Conservation (phyloP, 2,797 vertebrate genomes). For the Bovichtus diacanthus region DNA sequence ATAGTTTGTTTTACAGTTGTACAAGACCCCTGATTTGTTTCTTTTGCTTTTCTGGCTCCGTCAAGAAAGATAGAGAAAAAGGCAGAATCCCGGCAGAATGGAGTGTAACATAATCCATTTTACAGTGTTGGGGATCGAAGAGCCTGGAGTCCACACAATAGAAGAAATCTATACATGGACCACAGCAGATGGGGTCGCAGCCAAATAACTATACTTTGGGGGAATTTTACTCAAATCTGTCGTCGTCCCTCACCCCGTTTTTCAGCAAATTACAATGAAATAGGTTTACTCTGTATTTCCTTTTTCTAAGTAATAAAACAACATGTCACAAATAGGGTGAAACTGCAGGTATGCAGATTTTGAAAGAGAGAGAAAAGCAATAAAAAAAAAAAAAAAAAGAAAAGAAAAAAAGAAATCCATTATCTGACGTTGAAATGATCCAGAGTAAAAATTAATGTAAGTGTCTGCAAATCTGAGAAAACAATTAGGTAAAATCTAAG, state of each 20-base stretch:
- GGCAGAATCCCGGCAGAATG: slow-evolving; percentile 81
- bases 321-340: slow-evolving; percentile 64
- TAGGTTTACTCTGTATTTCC: slow-evolving; percentile 62
- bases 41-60: slow-evolving; percentile 68
- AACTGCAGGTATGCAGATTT: slow-evolving; percentile 63
- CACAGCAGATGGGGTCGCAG: slow-evolving; percentile 81
- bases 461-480: slow-evolving; percentile 71
- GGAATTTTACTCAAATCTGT: slow-evolving; percentile 85
- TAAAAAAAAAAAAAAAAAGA: neutral
- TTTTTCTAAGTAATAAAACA: slow-evolving; percentile 73
- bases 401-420: slow-evolving; percentile 38
- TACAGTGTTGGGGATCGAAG: slow-evolving; percentile 84
- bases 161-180: slow-evolving; percentile 87
- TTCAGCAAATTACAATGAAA: slow-evolving; percentile 86
- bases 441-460: slow-evolving; percentile 11
- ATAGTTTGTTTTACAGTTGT: slow-evolving; percentile 57
- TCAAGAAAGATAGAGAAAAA: slow-evolving; percentile 67
- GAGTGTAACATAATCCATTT: slow-evolving; percentile 89
- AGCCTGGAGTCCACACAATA: slow-evolving; percentile 84
- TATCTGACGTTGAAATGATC: slow-evolving; percentile 47
- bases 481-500: slow-evolving; percentile 72
- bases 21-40: slow-evolving; percentile 64
- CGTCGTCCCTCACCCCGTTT: slow-evolving; percentile 38
- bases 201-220: slow-evolving; percentile 86
- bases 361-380: slow-evolving; percentile 1